Evolutionary conservation across 1,140 invertebrate species (phyloP), one percentile per base, ranked within the genome.

Genomic region (Dolichoris vasculosae): DNA sequence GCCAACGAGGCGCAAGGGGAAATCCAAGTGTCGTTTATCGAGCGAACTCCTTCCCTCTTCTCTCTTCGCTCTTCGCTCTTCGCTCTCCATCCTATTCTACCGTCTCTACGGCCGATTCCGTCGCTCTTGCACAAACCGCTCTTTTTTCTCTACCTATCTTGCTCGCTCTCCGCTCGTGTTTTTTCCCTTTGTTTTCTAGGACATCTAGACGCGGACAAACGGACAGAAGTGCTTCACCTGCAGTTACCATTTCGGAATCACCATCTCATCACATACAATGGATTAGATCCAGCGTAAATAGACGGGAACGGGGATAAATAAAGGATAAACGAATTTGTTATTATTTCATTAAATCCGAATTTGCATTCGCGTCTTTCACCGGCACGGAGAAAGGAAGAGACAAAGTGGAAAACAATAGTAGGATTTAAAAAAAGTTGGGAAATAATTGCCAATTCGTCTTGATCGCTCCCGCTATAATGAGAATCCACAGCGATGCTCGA

Each of bases 11-110:
- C 86, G 80, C 80, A 81, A 83, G 83, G 75, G 78, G 63, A 85
- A 84, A 85, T 87, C 87, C 87, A 87, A 88, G 84, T 86, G 88
- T 87, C 86, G 87, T 86, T 88, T 87, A 88, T 88, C 87, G 88
- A 88, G 87, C 88, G 87, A 88, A 85, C 84, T 88, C 87, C 86
- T 87, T 88, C 84, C 84, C 87, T 88, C 84, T 83, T 85, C 67
- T 59, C 55, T 59, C 55, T 26, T 59, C 55, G 26, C 46, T 82
- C 77, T 82, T 82, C 76, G 64, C 67, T 67, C 79, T 77, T n/a
- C n/a, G 26, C 46, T 82, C 77, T 82, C 83, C 76, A 73, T 75
- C 73, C 79, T 77, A 32, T 43, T 59, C 46, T 76, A 64, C 80
- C 82, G 78, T 67, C 64, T 43, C 82, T 73, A 71, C 81, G 76